A percentile compares a stretch with the other conserved stretches of the same genome.
Conservation (phyloP, 2,888 invertebrate genomes). For the Macaria liturata region DNA sequence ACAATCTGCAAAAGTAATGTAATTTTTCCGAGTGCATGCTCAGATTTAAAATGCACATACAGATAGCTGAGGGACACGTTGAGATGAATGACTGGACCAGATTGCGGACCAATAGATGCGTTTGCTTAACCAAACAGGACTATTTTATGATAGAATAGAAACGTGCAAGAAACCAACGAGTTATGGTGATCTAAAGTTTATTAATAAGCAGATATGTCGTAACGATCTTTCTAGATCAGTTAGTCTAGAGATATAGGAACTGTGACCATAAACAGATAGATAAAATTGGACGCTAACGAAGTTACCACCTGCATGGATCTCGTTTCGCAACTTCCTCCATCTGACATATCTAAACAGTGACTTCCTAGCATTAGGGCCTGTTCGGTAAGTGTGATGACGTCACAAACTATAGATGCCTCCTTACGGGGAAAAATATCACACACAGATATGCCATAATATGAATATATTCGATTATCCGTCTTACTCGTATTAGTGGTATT, state of each 20-base stretch:
- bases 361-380: constrained; percentile 48
- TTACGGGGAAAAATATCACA: no score
- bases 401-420: neutral
- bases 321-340: constrained; percentile 56
- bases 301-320: constrained; percentile 36
- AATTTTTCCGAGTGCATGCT: constrained; percentile 1
- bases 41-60: constrained; percentile 3
- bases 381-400: constrained; percentile 31
- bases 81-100: constrained; percentile 1
- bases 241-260: constrained; percentile 6
- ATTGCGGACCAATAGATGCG: constrained; percentile 6
- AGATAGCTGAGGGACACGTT: neutral
- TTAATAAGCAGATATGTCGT: constrained; percentile 15
- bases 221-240: constrained; percentile 18
- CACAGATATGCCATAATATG: no score
- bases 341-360: constrained; percentile 58
- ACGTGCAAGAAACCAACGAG: constrained; percentile 8
- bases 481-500: no score
- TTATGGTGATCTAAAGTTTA: constrained; percentile 20
- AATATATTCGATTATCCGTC: no score
- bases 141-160: constrained; percentile 12
- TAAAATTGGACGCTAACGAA: constrained; percentile 25
- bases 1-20: constrained; percentile 1
- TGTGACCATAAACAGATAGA: constrained; percentile 16
- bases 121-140: constrained; percentile 7